Evolutionary conservation across 2,797 vertebrate genomes (phyloP).

Genomic region (Pygocentrus nattereri): DNA sequence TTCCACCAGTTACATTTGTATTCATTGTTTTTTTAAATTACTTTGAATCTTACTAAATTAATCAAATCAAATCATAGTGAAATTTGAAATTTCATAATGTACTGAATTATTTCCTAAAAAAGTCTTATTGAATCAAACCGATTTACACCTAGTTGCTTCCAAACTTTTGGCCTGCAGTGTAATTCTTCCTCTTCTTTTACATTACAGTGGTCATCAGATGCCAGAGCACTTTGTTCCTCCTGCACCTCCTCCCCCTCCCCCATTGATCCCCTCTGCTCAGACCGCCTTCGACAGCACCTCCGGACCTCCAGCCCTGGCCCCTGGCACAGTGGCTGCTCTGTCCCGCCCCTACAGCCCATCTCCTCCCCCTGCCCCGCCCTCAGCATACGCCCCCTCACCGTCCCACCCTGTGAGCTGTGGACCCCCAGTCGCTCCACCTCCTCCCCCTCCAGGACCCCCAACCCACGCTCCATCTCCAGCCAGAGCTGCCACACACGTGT

Average conservation of each 20-base stretch:
- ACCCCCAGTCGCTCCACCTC: slow-evolving; percentile 67
- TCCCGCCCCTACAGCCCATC: slow-evolving; percentile 67
- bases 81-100: too few relatives aligned
- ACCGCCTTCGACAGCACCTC: slow-evolving; percentile 80
- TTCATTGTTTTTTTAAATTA: too few relatives aligned
- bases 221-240: slow-evolving; percentile 82
- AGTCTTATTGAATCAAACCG: too few relatives aligned
- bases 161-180: background rate
- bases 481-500: slow-evolving; percentile 61
- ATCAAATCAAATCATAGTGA: too few relatives aligned
- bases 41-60: too few relatives aligned
- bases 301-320: slow-evolving; percentile 51
- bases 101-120: too few relatives aligned
- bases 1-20: too few relatives aligned
- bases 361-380: slow-evolving; percentile 68
- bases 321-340: slow-evolving; percentile 56
- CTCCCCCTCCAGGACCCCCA: slow-evolving; percentile 66
- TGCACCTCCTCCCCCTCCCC: slow-evolving; percentile 82
- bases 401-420: slow-evolving; percentile 65
- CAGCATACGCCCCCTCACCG: slow-evolving; percentile 70
- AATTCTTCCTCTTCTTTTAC: background rate
- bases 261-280: slow-evolving; percentile 79
- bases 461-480: slow-evolving; percentile 60
- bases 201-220: slow-evolving; percentile 78
- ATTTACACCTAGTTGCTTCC: background rate